phyloP scores from a whole-genome alignment of 2,888 invertebrate genomes.

The Nineta flava region DNA sequence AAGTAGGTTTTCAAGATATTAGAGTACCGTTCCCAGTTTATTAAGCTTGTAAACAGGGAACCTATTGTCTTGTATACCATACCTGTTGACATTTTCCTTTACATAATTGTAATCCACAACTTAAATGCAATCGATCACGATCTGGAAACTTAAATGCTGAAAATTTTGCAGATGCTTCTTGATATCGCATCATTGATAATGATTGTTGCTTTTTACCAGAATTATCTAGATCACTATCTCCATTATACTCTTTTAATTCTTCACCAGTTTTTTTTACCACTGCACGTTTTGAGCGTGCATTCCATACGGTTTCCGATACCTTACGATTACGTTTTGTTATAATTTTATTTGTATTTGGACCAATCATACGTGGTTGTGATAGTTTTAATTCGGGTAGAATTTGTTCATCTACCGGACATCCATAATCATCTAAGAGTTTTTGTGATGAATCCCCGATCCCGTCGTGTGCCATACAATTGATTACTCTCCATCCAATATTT shows the following conservation, averaged over 20 bases:
- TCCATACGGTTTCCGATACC: not conserved
- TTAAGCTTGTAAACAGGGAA: too few species aligned
- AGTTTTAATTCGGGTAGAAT: constrained; percentile 39
- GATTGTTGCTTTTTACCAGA: not conserved
- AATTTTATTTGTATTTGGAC: constrained; percentile 15
- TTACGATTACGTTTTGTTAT: not conserved
- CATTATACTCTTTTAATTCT: not conserved
- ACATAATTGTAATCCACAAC: constrained; percentile 64
- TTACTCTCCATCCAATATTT: constrained; percentile 55
- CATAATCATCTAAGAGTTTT: constrained; percentile 52
- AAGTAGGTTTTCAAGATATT: too few species aligned
- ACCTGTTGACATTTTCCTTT: constrained; percentile 52
- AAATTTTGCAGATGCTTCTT: constrained; percentile 41
- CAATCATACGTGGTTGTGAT: constrained; percentile 15
- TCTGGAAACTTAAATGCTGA: constrained; percentile 74
- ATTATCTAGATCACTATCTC: not conserved
- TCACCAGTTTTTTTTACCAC: constrained; percentile 6
- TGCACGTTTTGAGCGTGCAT: not conserved
- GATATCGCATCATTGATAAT: constrained; percentile 23
- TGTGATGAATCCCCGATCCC: constrained; percentile 62
- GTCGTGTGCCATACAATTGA: constrained; percentile 65
- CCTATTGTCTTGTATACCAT: constrained; percentile 37
- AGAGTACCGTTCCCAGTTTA: too few species aligned
- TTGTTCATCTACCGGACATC: constrained; percentile 56
- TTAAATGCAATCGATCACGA: constrained; percentile 56